Conservation (phyloP, 1,140 invertebrate genomes). For the Bombus waltoni region DNA sequence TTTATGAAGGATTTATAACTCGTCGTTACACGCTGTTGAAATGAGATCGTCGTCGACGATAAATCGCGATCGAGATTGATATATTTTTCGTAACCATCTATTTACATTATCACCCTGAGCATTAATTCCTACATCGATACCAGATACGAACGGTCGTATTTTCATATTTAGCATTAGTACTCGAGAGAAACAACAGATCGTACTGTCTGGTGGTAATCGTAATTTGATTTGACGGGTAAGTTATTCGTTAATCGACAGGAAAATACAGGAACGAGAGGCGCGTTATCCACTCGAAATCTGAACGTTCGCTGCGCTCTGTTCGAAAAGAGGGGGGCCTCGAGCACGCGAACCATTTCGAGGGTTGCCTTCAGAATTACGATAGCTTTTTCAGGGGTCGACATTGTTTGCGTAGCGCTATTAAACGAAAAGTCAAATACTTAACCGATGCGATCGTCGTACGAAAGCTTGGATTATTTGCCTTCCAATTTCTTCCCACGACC, state of each 20-base stretch:
- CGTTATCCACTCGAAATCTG: slow-evolving; percentile 73
- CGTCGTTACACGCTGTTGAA: slow-evolving; percentile 37
- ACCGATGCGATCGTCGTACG: slow-evolving; percentile 27
- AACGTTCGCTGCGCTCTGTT: slow-evolving; percentile 25
- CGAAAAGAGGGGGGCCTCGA: slow-evolving; percentile 49
- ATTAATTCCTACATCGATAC: neutral
- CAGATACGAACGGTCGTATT: neutral
- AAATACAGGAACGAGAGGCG: slow-evolving; percentile 61
- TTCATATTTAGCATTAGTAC: no score
- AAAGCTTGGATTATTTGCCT: slow-evolving; percentile 6
- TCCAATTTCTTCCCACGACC: slow-evolving; percentile 46
- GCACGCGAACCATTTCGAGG: slow-evolving; percentile 71
- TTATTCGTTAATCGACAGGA: slow-evolving; percentile 74
- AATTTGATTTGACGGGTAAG: slow-evolving; percentile 60
- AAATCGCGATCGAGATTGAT: slow-evolving; percentile 30
- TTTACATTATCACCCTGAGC: neutral
- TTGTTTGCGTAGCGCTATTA: slow-evolving; percentile 23
- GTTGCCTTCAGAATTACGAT: slow-evolving; percentile 11
- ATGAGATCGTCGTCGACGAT: slow-evolving; percentile 43
- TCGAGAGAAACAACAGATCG: neutral
- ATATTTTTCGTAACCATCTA: neutral
- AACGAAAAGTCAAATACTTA: slow-evolving; percentile 56
- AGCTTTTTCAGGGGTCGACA: slow-evolving; percentile 50
- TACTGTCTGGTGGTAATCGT: slow-evolving; percentile 22
- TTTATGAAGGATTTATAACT: slow-evolving; percentile 50